Conservation (phyloP, 2,113 vertebrate genomes). For the Calyptomena viridis region DNA sequence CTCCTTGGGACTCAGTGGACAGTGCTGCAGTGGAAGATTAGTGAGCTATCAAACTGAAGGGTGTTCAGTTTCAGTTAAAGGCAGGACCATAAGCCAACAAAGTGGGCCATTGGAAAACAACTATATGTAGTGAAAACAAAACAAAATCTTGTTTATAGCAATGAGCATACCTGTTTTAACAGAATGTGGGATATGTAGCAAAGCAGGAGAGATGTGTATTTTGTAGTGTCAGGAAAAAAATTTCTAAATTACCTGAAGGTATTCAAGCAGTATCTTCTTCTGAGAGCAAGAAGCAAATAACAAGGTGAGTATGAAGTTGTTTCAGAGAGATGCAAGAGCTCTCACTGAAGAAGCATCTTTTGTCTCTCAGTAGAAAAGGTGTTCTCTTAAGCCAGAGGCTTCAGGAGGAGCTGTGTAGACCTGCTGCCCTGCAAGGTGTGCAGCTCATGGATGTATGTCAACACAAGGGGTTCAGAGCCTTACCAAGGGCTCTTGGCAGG, state of each 20-base stretch:
- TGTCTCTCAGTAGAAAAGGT: background rate
- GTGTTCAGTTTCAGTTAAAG: background rate
- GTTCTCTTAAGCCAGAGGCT: background rate
- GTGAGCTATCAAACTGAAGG: background rate
- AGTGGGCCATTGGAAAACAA: background rate
- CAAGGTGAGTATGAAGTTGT: background rate
- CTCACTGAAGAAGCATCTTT: background rate
- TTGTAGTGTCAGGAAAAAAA: background rate
- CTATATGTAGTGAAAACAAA: background rate
- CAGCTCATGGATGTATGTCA: background rate
- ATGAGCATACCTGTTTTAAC: background rate
- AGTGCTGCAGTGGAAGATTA: conserved; percentile 21
- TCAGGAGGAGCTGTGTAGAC: background rate
- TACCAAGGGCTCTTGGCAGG: background rate
- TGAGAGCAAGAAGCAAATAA: background rate
- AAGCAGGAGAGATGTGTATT: background rate
- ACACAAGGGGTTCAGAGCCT: background rate
- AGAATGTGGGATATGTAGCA: background rate
- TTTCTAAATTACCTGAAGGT: background rate
- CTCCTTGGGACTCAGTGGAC: background rate
- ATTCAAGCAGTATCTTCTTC: background rate
- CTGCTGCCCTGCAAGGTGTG: background rate
- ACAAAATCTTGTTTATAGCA: background rate
- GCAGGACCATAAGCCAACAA: background rate
- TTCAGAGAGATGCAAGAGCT: background rate